Base-by-base conservation (phyloP, 2,113 vertebrate species). In the Cathartes aura region DNA sequence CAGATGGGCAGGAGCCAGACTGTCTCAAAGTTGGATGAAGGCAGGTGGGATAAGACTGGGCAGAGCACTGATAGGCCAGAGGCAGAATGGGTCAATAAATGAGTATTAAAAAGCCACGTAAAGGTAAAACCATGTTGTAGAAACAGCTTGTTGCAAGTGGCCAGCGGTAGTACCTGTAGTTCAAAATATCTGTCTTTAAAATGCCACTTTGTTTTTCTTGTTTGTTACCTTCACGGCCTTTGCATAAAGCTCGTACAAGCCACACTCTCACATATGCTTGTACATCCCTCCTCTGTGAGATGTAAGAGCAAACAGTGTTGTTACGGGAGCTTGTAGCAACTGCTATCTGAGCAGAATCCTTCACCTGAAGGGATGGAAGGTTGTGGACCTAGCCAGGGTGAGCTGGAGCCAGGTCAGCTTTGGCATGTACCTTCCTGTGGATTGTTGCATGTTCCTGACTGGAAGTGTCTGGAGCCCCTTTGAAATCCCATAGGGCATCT, bases 261-360 rank as follows among this genome's bases (percentile, higher is more conserved):
- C 27, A 38, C 16, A 2, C 16, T 62, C 26, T 60, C 0, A 1
- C 2, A 2, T 20, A 8, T 32, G 23, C 62, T 19, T 68, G 22
- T 78, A 19, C 3, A 9, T 62, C 8, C 5, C 15, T 68, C 32
- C 71, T 36, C 52, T 38, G 32, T 29, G 43, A 70, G 53, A 36
- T 29, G 3, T n/a, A 63, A 53, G 30, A 90, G 45, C 26, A 67
- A 71, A 20, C n/a, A n/a, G 6, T 23, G 14, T 23, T 48, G 11
- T 59, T 94, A 22, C 0, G 15, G 47, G 55, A 76, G 34, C n/a
- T 75, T 1, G 2, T 59, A 63, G 60, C 16, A 66, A 9, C 17
- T 87, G 59, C 55, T 66, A 30, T 75, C 42, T 5, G 6, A 71
- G 22, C 42, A 87, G 45, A 84, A 45, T 29, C 22, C 38, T 84